Base-by-base conservation (phyloP, 1,140 invertebrate genomes). In the Berghia stephanieae region DNA sequence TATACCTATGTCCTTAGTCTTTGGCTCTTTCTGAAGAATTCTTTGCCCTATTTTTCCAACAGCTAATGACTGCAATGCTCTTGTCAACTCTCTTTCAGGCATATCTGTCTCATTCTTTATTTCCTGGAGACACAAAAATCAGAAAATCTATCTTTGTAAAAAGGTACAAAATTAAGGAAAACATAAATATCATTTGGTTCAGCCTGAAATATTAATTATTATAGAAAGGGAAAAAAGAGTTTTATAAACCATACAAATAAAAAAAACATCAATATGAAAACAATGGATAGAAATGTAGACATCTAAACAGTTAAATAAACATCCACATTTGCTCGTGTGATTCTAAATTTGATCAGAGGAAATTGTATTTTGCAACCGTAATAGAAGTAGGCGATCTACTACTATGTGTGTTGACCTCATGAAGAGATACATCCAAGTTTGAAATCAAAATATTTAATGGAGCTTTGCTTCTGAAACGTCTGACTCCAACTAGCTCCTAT, bases 71-170 rank as follows among this genome's bases (percentile, higher is more conserved):
- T 99, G 97, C 78, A 99, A 91, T 36, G 97, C 96, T 89, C 98
- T 92, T 75, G 98, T 94, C 80, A 99, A 91, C 89, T 99, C 98
- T 86, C 96, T 94, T 86, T 99, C 97, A 2, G 98, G 97, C 88
- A 99, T 98, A 91, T 99, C 96, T 66, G 98, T 99, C 92, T 99
- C 97, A 89, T 94, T 97, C 88, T 95, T 93, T 84, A 99, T 96
- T 91, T 99, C 97, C 93, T 95, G 85, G 36, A 81, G 83, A 83
- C 80, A 84, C 70, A 71, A 81, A 38, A n/a, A 52, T 34, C 34
- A 1, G 34, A 36, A 38, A 68, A 40, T 40, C 13, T 40, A 68
- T 36, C n/a, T n/a, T n/a, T n/a, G n/a, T n/a, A n/a, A n/a, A n/a
- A n/a, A n/a, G n/a, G n/a, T n/a, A n/a, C n/a, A n/a, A n/a, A n/a